Percentiles rank a stretch among this genome's conserved stretches.
Evolutionary conservation across 2,113 vertebrate species (phyloP).

Genomic region (Paratilapia polleni): DNA sequence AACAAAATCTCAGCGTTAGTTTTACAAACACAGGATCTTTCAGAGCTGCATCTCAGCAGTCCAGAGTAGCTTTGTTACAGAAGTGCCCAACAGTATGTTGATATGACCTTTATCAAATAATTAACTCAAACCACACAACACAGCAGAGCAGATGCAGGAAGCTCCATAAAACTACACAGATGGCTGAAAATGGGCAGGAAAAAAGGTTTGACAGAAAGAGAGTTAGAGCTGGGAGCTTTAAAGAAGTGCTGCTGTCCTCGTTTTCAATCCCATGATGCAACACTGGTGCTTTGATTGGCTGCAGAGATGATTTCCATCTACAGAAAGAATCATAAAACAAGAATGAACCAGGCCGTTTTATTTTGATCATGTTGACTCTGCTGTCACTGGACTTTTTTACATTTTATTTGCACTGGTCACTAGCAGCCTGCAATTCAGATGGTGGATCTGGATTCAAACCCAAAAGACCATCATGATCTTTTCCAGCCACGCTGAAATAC

Average conservation of each 20-base stretch:
- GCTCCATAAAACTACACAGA: background rate
- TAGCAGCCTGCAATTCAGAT: background rate
- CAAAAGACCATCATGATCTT: background rate
- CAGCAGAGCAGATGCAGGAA: background rate
- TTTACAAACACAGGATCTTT: background rate
- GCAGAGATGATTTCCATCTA: conserved; percentile 39
- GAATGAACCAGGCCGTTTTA: background rate
- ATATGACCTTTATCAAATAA: background rate
- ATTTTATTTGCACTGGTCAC: background rate
- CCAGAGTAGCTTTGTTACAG: background rate
- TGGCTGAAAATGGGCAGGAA: background rate
- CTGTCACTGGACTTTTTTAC: background rate
- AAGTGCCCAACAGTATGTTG: background rate
- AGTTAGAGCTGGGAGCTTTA: background rate
- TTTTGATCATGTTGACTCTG: too few relatives aligned
- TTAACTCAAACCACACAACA: background rate
- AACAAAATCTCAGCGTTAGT: background rate
- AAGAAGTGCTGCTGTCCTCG: conserved; percentile 23
- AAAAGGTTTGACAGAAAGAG: background rate
- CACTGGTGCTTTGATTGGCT: conserved; percentile 41
- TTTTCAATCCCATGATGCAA: conserved; percentile 44
- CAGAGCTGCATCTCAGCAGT: background rate
- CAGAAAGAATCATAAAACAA: conserved; percentile 8
- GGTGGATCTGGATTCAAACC: background rate
- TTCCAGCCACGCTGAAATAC: background rate